phyloP scores from a whole-genome alignment of 2,113 vertebrate species.

The Turdus rufiventris region DNA sequence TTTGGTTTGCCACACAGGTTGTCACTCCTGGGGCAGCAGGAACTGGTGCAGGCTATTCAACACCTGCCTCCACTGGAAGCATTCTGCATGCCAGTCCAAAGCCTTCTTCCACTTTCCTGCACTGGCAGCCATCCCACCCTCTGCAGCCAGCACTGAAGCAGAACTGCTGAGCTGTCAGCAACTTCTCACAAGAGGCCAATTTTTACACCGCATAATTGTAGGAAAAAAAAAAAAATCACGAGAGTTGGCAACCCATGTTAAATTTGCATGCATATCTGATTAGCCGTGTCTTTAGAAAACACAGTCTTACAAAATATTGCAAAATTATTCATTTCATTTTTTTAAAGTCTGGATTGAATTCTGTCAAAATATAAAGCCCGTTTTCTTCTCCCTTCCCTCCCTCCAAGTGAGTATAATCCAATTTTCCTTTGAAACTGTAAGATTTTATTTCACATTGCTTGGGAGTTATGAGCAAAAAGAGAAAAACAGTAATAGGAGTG shows the following conservation, averaged over 20 bases:
- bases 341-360: conserved; percentile 29
- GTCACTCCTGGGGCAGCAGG: neutral
- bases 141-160: conserved; percentile 58
- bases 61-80: conserved; percentile 24
- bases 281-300: conserved; percentile 34
- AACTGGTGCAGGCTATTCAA: neutral
- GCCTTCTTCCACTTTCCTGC: neutral
- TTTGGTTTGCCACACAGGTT: neutral
- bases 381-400: conserved; percentile 31
- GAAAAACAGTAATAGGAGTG: conserved; percentile 31
- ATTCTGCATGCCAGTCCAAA: neutral
- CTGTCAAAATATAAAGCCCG: conserved; percentile 38
- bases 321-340: conserved; percentile 49
- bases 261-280: conserved; percentile 55
- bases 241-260: neutral
- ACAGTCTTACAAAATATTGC: conserved; percentile 46
- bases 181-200: conserved; percentile 57
- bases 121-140: conserved; percentile 45
- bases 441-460: conserved; percentile 36
- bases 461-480: conserved; percentile 30
- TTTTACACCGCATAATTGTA: conserved; percentile 62
- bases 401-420: conserved; percentile 34
- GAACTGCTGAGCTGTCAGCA: conserved; percentile 66
- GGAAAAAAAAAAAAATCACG: neutral
- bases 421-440: conserved; percentile 45